Percentiles rank a stretch among this genome's conserved stretches.
phyloP scores from a whole-genome alignment of 1,140 invertebrate species.

The Aphaenogaster rudis region DNA sequence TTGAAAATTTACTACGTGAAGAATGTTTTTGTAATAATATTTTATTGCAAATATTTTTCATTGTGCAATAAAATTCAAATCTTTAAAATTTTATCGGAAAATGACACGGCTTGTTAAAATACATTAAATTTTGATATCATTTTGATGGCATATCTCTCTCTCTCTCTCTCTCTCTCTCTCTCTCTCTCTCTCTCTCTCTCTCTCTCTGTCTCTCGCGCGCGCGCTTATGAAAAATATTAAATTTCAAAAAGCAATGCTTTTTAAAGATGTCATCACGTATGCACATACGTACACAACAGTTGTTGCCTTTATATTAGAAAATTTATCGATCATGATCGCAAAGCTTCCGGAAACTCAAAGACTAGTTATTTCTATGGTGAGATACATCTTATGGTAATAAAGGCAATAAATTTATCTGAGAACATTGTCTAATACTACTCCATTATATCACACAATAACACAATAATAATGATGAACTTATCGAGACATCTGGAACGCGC shows the following conservation, averaged over 20 bases:
- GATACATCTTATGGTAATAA: slow-evolving; percentile 12
- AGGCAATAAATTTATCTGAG: slow-evolving; percentile 1
- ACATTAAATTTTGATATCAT: not conserved
- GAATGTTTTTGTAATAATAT: not conserved
- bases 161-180: no score
- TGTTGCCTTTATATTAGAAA: not conserved
- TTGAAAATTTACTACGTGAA: not conserved
- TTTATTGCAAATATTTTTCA: not conserved
- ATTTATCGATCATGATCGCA: not conserved
- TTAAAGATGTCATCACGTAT: not conserved
- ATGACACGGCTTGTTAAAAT: not conserved
- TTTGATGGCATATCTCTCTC: not conserved
- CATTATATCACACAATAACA: slow-evolving; percentile 49
- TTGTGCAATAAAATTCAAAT: not conserved
- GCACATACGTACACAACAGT: not conserved
- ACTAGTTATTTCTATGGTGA: not conserved
- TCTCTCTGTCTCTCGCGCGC: no score
- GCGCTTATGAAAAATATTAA: not conserved
- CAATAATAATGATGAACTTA: slow-evolving; percentile 55
- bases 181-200: no score
- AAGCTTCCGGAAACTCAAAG: not conserved
- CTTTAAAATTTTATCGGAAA: not conserved
- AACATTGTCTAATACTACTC: slow-evolving; percentile 25
- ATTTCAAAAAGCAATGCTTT: not conserved
- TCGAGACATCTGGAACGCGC: slow-evolving; percentile 43